A percentile compares a stretch with the other conserved stretches of the same genome.
phyloP scores from a whole-genome alignment of 2,888 invertebrate genomes.

The Herminia tarsipennalis region DNA sequence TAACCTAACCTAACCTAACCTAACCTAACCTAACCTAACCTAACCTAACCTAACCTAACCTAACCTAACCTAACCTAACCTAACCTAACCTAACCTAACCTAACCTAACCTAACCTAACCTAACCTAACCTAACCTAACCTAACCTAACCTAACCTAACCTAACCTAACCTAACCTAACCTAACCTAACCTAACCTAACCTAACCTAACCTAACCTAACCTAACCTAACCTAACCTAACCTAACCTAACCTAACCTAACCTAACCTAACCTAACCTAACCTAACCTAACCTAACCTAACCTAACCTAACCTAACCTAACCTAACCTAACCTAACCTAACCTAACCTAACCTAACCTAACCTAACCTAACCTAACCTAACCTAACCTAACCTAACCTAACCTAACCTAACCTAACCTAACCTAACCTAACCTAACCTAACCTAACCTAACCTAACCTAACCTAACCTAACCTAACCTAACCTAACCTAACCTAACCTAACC shows the following conservation, averaged over 20 bases:
- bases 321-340: constrained; percentile 25
- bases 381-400: constrained; percentile 25
- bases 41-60: constrained; percentile 28
- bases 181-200: constrained; percentile 25
- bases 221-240: constrained; percentile 30
- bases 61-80: constrained; percentile 28
- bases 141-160: constrained; percentile 27
- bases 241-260: constrained; percentile 22
- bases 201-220: constrained; percentile 26
- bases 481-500: constrained; percentile 19
- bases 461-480: constrained; percentile 21
- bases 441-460: constrained; percentile 21
- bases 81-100: constrained; percentile 29
- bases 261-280: constrained; percentile 22
- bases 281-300: constrained; percentile 19
- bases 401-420: constrained; percentile 22
- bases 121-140: constrained; percentile 29
- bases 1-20: too few relatives aligned
- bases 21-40: constrained; percentile 28
- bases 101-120: constrained; percentile 31
- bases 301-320: constrained; percentile 20
- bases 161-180: constrained; percentile 22
- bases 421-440: constrained; percentile 21
- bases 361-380: constrained; percentile 19
- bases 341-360: constrained; percentile 19